A percentile compares a stretch with the other conserved stretches of the same genome.
Evolutionary conservation across 1,140 invertebrate genomes (phyloP).

Genomic region (Drosophila ogumai): DNA sequence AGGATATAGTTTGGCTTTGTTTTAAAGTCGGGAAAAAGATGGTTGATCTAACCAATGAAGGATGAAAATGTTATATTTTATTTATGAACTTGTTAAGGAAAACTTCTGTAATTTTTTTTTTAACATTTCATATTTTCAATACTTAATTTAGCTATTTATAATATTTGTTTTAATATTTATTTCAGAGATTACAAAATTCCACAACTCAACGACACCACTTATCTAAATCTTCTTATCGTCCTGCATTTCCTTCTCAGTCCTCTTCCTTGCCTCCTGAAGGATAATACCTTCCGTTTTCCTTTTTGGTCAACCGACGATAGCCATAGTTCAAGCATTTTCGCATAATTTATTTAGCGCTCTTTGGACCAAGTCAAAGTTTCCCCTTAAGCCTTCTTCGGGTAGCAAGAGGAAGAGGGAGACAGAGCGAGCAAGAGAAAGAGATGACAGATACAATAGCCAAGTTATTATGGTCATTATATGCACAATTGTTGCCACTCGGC

Average conservation of each 20-base stretch:
- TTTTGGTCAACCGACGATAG: constrained; percentile 11
- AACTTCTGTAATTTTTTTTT: not conserved
- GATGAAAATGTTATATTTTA: not conserved
- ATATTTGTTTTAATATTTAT: not conserved
- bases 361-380: constrained; percentile 31
- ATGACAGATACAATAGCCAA: constrained; percentile 15
- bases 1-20: not conserved
- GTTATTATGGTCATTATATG: constrained; percentile 23
- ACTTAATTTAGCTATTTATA: not conserved
- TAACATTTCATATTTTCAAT: too few species aligned
- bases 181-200: not conserved
- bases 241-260: not conserved
- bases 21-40: not conserved
- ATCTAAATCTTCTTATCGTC: not conserved
- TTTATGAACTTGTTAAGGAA: not conserved
- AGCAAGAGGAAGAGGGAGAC: not conserved
- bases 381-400: not conserved
- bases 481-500: constrained; percentile 2
- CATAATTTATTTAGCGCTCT: constrained; percentile 47
- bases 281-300: constrained; percentile 6
- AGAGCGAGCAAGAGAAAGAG: constrained; percentile 1
- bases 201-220: not conserved
- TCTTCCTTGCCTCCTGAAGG: not conserved
- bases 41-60: not conserved
- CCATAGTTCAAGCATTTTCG: constrained; percentile 28